Evolutionary conservation across 2,797 vertebrate genomes (phyloP).

Genomic region (Manis crassicaudata): DNA sequence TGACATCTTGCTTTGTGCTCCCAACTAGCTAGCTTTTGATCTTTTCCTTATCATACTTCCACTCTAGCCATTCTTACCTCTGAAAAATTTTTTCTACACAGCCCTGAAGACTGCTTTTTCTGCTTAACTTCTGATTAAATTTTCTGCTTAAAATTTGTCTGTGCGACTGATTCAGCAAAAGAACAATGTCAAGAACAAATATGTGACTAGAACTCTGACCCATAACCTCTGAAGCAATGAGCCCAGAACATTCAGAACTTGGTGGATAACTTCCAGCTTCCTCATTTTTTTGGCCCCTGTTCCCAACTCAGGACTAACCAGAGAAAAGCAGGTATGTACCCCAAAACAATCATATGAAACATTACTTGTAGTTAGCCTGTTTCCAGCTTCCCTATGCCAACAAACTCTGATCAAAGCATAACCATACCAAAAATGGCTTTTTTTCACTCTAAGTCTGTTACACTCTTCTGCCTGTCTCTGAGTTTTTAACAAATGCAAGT

Average conservation of each 20-base stretch:
- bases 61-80: neutral
- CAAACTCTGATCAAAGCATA: neutral
- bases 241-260: neutral
- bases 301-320: neutral
- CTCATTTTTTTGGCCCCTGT: neutral
- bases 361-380: neutral
- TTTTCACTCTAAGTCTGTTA: neutral
- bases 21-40: neutral
- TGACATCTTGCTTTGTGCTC: neutral
- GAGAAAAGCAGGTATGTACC: neutral
- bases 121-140: neutral
- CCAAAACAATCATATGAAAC: neutral
- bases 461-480: neutral
- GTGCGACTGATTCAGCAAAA: neutral
- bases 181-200: neutral
- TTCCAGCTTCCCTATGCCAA: neutral
- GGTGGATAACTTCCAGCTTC: neutral
- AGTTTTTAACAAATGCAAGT: conserved; percentile 21
- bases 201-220: neutral
- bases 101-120: neutral
- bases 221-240: neutral
- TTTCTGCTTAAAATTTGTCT: neutral
- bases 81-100: neutral
- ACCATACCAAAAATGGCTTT: neutral
- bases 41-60: neutral